A percentile compares a stretch with the other conserved stretches of the same genome.
These are phyloP conservation scores for Anhinga rufa DNA, from an alignment of 2,113 vertebrate species.

Conservation along the genomic window DNA sequence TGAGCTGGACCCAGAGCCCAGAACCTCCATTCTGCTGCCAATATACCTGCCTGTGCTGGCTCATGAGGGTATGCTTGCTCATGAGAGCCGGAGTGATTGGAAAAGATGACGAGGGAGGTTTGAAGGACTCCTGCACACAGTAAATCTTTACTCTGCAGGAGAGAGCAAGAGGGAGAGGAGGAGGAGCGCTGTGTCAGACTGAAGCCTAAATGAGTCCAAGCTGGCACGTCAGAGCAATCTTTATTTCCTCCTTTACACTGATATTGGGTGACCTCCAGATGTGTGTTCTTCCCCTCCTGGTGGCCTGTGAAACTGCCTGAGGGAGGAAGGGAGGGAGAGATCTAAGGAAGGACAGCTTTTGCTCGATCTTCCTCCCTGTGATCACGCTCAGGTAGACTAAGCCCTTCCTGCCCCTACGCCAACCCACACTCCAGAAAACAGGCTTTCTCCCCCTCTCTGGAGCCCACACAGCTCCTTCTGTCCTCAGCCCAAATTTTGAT, in stretches of 20 bases:
- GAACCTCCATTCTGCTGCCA: background rate
- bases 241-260: conserved; percentile 21
- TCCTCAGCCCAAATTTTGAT: background rate
- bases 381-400: background rate
- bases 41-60: background rate
- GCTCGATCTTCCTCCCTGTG: background rate
- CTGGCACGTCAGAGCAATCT: background rate
- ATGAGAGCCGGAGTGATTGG: background rate
- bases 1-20: background rate
- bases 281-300: background rate
- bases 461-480: background rate
- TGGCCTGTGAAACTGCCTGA: conserved; percentile 34
- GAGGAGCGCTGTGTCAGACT: conserved; percentile 22
- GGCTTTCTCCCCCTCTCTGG: background rate
- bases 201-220: conserved; percentile 10
- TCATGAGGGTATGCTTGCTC: background rate
- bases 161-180: conserved; percentile 31
- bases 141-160: conserved; percentile 19
- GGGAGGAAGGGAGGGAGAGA: background rate
- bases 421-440: background rate
- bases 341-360: background rate
- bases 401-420: background rate
- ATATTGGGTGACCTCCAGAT: conserved; percentile 41
- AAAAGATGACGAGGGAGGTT: conserved; percentile 19
- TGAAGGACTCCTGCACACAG: conserved; percentile 2